These are phyloP conservation scores for Anas platyrhynchos DNA, from an alignment of 2,113 vertebrate genomes.

Conservation along the genomic window DNA sequence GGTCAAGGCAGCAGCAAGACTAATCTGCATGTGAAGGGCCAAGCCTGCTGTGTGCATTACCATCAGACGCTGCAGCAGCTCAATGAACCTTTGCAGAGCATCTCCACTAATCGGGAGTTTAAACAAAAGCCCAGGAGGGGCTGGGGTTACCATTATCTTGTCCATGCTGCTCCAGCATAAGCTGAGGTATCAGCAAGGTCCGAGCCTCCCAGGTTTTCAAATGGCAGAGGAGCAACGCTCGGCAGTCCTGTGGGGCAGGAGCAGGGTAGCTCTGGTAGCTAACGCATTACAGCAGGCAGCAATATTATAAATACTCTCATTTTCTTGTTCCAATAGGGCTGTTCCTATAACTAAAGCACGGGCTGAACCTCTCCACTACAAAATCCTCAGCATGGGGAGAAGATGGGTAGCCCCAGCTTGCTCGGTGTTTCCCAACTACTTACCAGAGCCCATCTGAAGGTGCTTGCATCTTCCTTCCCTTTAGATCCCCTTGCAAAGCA, in stretches of 20 bases:
- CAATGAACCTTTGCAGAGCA: constrained; percentile 36
- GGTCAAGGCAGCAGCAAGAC: constrained; percentile 41
- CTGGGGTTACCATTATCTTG: background rate
- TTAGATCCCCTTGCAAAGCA: background rate
- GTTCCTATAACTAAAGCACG: background rate
- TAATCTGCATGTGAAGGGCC: background rate
- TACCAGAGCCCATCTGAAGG: background rate
- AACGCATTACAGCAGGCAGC: background rate
- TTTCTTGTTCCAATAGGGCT: background rate
- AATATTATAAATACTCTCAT: background rate
- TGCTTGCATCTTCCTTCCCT: background rate
- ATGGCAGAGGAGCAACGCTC: background rate
- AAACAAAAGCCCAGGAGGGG: background rate
- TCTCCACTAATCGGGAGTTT: background rate
- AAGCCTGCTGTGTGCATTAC: constrained; percentile 27
- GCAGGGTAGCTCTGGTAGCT: background rate
- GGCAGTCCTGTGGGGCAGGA: background rate
- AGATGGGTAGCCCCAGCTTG: background rate
- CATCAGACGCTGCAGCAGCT: constrained; percentile 9
- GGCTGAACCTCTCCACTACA: background rate
- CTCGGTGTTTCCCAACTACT: background rate
- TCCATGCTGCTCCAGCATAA: background rate
- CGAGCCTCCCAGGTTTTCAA: background rate
- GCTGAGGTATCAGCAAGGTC: background rate
- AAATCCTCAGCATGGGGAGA: background rate